phyloP scores from a whole-genome alignment of 2,888 invertebrate genomes.

The Epistrophella euchroma region DNA sequence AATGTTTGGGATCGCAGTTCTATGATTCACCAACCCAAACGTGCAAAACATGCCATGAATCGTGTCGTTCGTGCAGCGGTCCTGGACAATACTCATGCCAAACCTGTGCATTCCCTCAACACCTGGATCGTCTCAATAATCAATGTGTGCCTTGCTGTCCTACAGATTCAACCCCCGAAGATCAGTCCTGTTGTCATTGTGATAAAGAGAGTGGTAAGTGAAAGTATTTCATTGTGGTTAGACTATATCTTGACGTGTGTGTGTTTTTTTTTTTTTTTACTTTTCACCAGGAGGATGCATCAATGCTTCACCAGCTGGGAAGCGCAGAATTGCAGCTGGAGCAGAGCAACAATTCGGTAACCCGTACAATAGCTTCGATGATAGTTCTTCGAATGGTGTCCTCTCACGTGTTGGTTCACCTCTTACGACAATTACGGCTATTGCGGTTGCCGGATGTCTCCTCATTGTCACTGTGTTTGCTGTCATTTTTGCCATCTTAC shows the following conservation, averaged over 20 bases:
- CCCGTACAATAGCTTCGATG: conserved; percentile 77
- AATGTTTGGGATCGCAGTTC: conserved; percentile 90
- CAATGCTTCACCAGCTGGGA: conserved; percentile 90
- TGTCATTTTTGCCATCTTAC: conserved; percentile 88
- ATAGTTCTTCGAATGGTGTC: conserved; percentile 78
- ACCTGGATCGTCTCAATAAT: conserved; percentile 89
- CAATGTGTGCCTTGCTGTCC: conserved; percentile 91
- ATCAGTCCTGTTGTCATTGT: conserved; percentile 88
- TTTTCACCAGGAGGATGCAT: conserved; percentile 87
- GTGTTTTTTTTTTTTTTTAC: neutral
- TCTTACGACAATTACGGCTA: conserved; percentile 87
- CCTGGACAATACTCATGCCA: conserved; percentile 89
- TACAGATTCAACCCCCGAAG: conserved; percentile 83
- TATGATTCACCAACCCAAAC: conserved; percentile 88
- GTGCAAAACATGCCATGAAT: conserved; percentile 88
- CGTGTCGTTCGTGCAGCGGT: conserved; percentile 89
- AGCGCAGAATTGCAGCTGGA: conserved; percentile 88
- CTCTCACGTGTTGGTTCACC: conserved; percentile 83
- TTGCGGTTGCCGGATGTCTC: conserved; percentile 88
- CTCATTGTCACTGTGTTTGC: conserved; percentile 89
- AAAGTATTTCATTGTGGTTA: conserved; percentile 4
- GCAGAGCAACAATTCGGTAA: conserved; percentile 83
- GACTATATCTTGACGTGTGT: neutral
- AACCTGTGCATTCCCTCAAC: conserved; percentile 87
- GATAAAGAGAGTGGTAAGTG: conserved; percentile 87